Conservation (phyloP, 1,140 invertebrate species). For the Diachasma alloeum region DNA sequence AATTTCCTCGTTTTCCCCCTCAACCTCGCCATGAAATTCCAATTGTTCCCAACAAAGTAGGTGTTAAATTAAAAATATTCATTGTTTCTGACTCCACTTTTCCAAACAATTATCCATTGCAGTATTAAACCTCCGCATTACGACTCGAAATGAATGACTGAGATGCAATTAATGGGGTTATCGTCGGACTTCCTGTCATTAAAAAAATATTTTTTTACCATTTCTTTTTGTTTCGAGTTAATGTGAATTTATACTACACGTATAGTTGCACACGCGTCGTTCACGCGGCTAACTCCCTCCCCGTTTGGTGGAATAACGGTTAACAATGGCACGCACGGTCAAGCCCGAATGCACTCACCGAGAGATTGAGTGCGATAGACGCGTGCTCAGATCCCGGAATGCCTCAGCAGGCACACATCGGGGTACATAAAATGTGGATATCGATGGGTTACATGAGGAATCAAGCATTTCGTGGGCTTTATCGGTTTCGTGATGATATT, state of each 20-base stretch:
- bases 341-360: not conserved
- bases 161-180: not conserved
- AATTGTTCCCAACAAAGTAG: too few species aligned
- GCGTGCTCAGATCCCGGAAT: not conserved
- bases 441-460: too few species aligned
- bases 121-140: not conserved
- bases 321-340: conserved; percentile 28
- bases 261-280: conserved; percentile 8
- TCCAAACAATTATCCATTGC: not conserved
- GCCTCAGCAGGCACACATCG: too few species aligned
- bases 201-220: not conserved
- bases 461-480: too few species aligned
- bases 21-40: too few species aligned
- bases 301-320: conserved; percentile 10
- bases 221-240: not conserved
- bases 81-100: not conserved
- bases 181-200: not conserved
- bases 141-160: not conserved
- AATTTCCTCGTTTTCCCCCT: too few species aligned
- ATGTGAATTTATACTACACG: not conserved
- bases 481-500: too few species aligned
- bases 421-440: too few species aligned
- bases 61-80: not conserved
- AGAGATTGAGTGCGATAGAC: not conserved
- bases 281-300: not conserved